phyloP scores from a whole-genome alignment of 2,888 invertebrate species.

The Mythimna albipuncta region DNA sequence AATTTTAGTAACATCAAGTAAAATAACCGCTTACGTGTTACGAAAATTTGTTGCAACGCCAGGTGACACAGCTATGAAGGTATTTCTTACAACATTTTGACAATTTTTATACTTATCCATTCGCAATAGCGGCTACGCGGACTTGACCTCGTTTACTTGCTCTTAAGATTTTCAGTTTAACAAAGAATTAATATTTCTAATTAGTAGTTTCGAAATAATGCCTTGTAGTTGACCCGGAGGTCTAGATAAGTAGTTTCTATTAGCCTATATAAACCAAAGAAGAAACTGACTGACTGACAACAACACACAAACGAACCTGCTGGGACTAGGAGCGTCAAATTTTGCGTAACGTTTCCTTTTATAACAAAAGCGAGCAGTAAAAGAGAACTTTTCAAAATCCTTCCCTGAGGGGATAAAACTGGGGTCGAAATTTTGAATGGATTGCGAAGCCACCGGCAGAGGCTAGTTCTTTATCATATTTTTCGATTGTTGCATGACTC shows the following conservation, averaged over 20 bases:
- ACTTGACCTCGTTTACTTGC: conserved; percentile 57
- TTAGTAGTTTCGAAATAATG: conserved; percentile 41
- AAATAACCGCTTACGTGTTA: conserved; percentile 23
- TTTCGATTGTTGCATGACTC: neutral
- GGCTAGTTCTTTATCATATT: neutral
- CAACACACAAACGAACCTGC: too few species aligned
- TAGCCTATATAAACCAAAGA: too few species aligned
- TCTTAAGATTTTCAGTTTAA: conserved; percentile 40
- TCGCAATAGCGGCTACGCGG: conserved; percentile 44
- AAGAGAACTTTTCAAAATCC: too few species aligned
- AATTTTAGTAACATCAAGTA: conserved; percentile 26
- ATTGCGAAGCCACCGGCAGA: too few species aligned
- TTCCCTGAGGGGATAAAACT: too few species aligned
- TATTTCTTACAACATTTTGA: conserved; percentile 53
- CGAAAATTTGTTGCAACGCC: conserved; percentile 55
- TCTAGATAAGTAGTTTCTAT: conserved; percentile 15
- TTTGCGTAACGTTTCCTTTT: too few species aligned
- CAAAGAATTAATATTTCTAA: conserved; percentile 49
- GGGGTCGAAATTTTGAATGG: too few species aligned
- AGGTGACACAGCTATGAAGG: conserved; percentile 37
- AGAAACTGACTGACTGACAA: too few species aligned
- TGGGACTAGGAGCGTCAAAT: too few species aligned
- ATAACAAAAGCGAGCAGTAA: too few species aligned
- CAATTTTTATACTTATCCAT: conserved; percentile 52
- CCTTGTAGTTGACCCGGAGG: conserved; percentile 28